Evolutionary conservation across 2,888 invertebrate species (phyloP).

Genomic region (Synanthedon andrenaeformis): DNA sequence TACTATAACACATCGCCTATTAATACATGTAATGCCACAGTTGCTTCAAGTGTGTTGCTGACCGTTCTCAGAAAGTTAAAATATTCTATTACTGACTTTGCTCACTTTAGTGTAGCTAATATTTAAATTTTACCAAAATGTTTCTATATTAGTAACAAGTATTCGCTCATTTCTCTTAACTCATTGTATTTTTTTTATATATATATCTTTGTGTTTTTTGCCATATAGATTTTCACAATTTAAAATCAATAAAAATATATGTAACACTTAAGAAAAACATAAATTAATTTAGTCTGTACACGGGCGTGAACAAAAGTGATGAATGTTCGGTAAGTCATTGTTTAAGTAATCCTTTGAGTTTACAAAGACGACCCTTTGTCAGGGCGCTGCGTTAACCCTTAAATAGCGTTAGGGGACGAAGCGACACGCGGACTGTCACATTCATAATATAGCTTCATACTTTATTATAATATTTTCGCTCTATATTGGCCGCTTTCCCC

Average conservation of each 20-base stretch:
- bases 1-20: too few relatives aligned
- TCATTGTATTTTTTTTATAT: too few relatives aligned
- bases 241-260: constrained; percentile 1
- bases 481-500: constrained; percentile 49
- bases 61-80: too few relatives aligned
- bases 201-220: too few relatives aligned
- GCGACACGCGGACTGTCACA: constrained; percentile 64
- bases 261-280: too few relatives aligned
- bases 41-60: too few relatives aligned
- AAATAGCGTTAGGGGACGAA: constrained; percentile 39
- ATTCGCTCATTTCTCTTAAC: too few relatives aligned
- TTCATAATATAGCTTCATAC: constrained; percentile 62
- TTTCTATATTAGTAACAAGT: too few relatives aligned
- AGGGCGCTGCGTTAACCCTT: constrained; percentile 44
- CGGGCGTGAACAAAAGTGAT: constrained; percentile 49
- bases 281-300: constrained; percentile 38
- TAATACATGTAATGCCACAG: too few relatives aligned
- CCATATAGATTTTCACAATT: background rate
- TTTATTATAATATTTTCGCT: constrained; percentile 65
- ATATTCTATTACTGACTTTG: too few relatives aligned
- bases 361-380: constrained; percentile 55
- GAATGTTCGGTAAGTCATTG: constrained; percentile 50
- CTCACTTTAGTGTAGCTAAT: too few relatives aligned
- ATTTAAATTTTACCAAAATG: too few relatives aligned
- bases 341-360: constrained; percentile 58